Evolutionary conservation across 2,797 vertebrate genomes (phyloP), one percentile per base, ranked within the genome.

Genomic region (Antrozous pallidus): DNA sequence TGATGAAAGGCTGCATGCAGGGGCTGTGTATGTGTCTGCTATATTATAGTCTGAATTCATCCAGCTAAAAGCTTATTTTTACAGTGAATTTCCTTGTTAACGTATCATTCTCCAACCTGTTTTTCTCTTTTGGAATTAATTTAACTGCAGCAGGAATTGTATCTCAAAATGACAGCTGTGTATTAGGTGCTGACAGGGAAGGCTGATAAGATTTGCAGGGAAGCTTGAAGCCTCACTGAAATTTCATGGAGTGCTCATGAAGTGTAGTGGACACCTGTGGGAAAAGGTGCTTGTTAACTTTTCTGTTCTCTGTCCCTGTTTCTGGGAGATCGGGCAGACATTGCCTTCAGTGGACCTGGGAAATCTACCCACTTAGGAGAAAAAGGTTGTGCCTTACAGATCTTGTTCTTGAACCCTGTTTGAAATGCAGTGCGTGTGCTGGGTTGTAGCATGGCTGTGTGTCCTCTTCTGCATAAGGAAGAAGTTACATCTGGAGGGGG

Each of bases 91-190:
- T 88, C 77, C 22, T 91, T 65, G 89, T 81, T 82, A 75, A 91
- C 13, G 42, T 77, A 8, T 45, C 17, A 16, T 93, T 93, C 82
- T 94, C 71, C 42, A 92, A 45, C 84, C 42, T 93, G 28, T 83
- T 94, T 86, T 95, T 86, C 45, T 87, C 31, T 95, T 91, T 91
- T 61, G 71, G 82, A 80, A 63, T 85, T 73, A 71, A 93, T 90
- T 89, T 88, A 86, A 20, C 54, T 67, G 83, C 33, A 58, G 49
- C 67, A 78, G 20, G 63, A 88, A 45, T 74, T 91, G 70, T 86
- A 79, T 86, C 71, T 88, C 74, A 51, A 40, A 74, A 20, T 65
- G 49, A 69, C 90, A 88, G 80, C 83, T 36, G 12, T 71, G 6
- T 63, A 20, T 86, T 74, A 63, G 86, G 28, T 80, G 51, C 45